phyloP scores from a whole-genome alignment of 2,888 invertebrate genomes.

The Dysmachus trigonus region DNA sequence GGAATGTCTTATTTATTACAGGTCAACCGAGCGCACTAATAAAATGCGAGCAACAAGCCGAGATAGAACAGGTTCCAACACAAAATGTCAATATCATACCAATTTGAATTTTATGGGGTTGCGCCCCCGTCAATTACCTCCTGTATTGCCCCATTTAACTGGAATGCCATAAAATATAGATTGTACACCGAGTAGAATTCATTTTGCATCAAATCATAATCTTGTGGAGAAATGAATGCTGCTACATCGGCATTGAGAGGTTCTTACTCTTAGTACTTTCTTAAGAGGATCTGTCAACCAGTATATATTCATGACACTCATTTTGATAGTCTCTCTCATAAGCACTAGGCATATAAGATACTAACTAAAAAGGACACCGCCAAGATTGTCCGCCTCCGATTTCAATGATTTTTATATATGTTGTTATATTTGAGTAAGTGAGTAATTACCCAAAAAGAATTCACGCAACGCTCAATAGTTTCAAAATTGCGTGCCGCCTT shows the following conservation, averaged over 20 bases:
- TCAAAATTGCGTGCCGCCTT: too few relatives aligned
- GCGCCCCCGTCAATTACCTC: not conserved
- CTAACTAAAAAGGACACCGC: too few relatives aligned
- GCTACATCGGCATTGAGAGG: not conserved
- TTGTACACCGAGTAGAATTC: not conserved
- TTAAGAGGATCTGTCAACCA: not conserved
- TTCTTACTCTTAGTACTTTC: not conserved
- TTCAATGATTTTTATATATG: too few relatives aligned
- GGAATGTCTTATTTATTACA: conserved; percentile 44
- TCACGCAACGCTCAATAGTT: too few relatives aligned
- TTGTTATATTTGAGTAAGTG: too few relatives aligned
- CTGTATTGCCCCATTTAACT: not conserved
- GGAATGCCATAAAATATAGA: not conserved
- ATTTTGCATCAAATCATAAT: not conserved
- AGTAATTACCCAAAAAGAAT: too few relatives aligned
- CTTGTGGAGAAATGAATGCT: not conserved
- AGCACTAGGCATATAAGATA: too few relatives aligned
- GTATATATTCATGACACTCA: not conserved
- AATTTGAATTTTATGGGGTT: conserved; percentile 11
- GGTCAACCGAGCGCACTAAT: conserved; percentile 37
- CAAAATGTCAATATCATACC: conserved; percentile 30
- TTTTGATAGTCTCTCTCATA: not conserved
- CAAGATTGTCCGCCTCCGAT: too few relatives aligned
- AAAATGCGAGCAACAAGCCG: conserved; percentile 38
- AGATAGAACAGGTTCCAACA: conserved; percentile 30